Conservation (phyloP, 2,113 vertebrate genomes). For the Dromiciops gliroides region DNA sequence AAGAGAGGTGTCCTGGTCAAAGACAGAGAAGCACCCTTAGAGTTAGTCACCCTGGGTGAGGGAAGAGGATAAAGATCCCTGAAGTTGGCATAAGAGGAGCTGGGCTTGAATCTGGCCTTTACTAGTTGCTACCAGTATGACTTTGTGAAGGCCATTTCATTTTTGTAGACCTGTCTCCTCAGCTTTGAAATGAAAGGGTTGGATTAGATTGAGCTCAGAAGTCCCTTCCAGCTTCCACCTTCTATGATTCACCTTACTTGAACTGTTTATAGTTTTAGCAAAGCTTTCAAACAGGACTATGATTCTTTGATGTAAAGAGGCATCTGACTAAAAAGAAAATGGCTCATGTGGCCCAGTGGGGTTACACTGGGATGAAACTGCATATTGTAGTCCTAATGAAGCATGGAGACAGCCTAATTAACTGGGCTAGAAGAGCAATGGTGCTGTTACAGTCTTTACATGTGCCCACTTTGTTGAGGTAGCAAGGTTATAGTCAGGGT, state of each 20-base stretch:
- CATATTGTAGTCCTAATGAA: constrained; percentile 80
- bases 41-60: not conserved
- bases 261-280: not conserved
- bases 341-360: constrained; percentile 63
- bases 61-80: not conserved
- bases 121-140: not conserved
- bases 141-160: not conserved
- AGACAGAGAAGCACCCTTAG: not conserved
- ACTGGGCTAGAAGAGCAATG: constrained; percentile 75
- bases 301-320: constrained; percentile 71
- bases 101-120: not conserved
- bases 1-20: not conserved
- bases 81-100: not conserved
- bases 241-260: not conserved
- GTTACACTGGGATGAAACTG: constrained; percentile 74
- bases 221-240: not conserved
- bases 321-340: constrained; percentile 73
- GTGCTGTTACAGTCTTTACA: constrained; percentile 74
- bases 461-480: constrained; percentile 68
- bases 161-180: not conserved
- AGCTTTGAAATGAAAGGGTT: not conserved
- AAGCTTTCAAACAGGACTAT: constrained; percentile 60
- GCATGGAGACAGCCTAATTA: constrained; percentile 80
- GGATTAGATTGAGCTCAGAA: not conserved
- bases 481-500: constrained; percentile 68